phyloP scores from a whole-genome alignment of 1,140 invertebrate genomes.

The Trissolcus basalis region DNA sequence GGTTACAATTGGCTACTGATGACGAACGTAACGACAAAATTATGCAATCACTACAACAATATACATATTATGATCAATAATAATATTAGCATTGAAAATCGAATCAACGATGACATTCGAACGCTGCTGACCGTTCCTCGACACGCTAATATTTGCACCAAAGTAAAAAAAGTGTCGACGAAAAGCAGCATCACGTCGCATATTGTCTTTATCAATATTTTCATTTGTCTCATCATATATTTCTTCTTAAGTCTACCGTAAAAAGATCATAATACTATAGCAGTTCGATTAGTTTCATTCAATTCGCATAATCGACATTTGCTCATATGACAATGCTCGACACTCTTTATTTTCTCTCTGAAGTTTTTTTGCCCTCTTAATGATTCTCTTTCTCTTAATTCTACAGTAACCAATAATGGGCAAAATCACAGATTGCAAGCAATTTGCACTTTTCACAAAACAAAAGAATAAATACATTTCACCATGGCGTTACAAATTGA shows the following conservation, averaged over 20 bases:
- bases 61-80: constrained; percentile 29
- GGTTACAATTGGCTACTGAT: constrained; percentile 41
- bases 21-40: constrained; percentile 45
- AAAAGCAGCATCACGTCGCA: constrained; percentile 38
- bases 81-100: constrained; percentile 27
- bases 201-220: constrained; percentile 55
- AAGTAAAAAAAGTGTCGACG: constrained; percentile 45
- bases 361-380: background rate
- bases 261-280: constrained; percentile 57
- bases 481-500: no score
- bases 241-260: constrained; percentile 48
- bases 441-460: background rate
- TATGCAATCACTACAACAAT: constrained; percentile 51
- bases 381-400: background rate
- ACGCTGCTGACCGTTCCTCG: constrained; percentile 19
- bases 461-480: background rate
- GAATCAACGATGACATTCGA: constrained; percentile 53
- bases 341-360: constrained; percentile 9
- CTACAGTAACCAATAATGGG: constrained; percentile 38
- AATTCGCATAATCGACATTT: constrained; percentile 34
- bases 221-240: constrained; percentile 26
- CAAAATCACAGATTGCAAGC: constrained; percentile 26
- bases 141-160: constrained; percentile 40
- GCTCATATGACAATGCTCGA: constrained; percentile 26
- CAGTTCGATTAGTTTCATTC: constrained; percentile 40